Evolutionary conservation across 2,888 invertebrate genomes (phyloP).

Genomic region (Epinotia bilunana): DNA sequence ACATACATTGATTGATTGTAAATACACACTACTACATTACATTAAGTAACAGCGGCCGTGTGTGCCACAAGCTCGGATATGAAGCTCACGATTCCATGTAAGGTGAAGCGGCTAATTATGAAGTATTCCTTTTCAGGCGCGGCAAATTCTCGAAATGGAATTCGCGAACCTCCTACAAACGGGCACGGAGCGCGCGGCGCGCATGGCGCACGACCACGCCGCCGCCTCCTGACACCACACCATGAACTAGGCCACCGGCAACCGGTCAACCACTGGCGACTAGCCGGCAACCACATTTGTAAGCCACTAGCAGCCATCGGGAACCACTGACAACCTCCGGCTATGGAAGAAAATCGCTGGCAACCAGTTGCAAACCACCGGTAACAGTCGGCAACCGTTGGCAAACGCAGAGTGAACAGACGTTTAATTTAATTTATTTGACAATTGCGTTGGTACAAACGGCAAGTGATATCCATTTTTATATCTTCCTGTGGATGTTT

Average conservation of each 20-base stretch:
- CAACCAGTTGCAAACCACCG: not conserved
- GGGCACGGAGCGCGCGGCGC: constrained; percentile 92
- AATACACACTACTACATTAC: no score
- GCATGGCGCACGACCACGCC: constrained; percentile 68
- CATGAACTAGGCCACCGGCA: constrained; percentile 56
- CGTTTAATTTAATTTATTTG: constrained; percentile 37
- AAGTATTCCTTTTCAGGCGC: constrained; percentile 86
- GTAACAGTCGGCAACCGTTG: not conserved
- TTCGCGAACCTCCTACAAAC: constrained; percentile 93
- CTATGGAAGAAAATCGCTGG: not conserved
- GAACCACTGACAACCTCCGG: not conserved
- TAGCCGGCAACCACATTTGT: constrained; percentile 45
- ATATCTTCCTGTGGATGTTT: constrained; percentile 34
- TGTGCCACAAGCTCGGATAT: no score
- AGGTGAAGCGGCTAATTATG: not conserved
- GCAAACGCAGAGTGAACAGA: constrained; percentile 19
- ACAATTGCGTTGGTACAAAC: constrained; percentile 42
- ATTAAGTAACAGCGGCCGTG: no score
- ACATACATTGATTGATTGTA: no score
- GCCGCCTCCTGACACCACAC: constrained; percentile 77
- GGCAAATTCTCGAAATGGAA: constrained; percentile 96
- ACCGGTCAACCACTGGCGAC: constrained; percentile 46
- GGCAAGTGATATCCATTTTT: constrained; percentile 38
- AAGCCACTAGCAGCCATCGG: not conserved
- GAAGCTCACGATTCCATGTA: no score